Percentiles rank a stretch among this genome's conserved stretches.
Conservation (phyloP, 2,888 invertebrate species). For the Epinotia brunnichana region DNA sequence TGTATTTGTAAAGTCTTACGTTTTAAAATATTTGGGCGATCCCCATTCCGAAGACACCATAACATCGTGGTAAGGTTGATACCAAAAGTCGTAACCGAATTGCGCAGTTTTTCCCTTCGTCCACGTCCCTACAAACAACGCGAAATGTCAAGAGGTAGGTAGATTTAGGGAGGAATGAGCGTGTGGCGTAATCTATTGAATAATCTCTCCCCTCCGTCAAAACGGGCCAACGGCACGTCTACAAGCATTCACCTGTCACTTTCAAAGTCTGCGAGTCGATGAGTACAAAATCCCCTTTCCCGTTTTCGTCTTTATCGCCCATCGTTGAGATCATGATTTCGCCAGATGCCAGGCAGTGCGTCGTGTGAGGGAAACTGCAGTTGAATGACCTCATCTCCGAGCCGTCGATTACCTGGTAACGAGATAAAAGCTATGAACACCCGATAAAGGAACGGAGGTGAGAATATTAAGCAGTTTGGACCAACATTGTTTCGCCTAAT, state of each 20-base stretch:
- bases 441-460: conserved; percentile 52
- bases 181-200: conserved; percentile 44
- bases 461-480: conserved; percentile 43
- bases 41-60: conserved; percentile 98
- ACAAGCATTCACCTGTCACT: conserved; percentile 84
- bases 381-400: conserved; percentile 89
- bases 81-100: conserved; percentile 99
- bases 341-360: conserved; percentile 96
- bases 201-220: conserved; percentile 49
- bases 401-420: conserved; percentile 90
- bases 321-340: conserved; percentile 97
- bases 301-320: conserved; percentile 94
- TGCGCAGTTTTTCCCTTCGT: conserved; percentile 87
- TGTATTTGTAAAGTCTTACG: conserved; percentile 66
- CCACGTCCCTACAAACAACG: conserved; percentile 86
- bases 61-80: conserved; percentile 95
- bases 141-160: conserved; percentile 31
- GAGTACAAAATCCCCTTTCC: conserved; percentile 93
- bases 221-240: conserved; percentile 47
- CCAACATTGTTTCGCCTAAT: conserved; percentile 39
- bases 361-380: conserved; percentile 95
- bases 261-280: conserved; percentile 92
- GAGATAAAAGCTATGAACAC: conserved; percentile 67
- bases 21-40: conserved; percentile 90
- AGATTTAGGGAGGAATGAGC: conserved; percentile 33